phyloP scores from a whole-genome alignment of 2,888 invertebrate genomes.

The Athalia cordata region DNA sequence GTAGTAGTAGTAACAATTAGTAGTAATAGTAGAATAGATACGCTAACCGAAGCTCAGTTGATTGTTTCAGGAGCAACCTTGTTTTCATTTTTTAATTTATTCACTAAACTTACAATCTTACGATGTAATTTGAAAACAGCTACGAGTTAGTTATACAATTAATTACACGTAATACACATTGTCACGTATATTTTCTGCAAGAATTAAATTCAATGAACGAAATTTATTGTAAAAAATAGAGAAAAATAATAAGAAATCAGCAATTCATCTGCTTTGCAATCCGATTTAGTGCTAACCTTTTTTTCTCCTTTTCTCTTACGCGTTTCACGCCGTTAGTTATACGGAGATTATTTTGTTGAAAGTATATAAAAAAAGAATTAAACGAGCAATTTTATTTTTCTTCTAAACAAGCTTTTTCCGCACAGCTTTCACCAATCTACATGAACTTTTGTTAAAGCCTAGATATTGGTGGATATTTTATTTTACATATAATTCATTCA shows the following conservation, averaged over 20 bases:
- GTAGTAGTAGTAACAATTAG: not conserved
- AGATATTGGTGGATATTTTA: no score
- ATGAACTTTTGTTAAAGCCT: no score
- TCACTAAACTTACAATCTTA: conserved; percentile 24
- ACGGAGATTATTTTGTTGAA: not conserved
- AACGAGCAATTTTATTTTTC: conserved; percentile 3
- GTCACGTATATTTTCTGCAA: no score
- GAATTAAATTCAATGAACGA: no score
- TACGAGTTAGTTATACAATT: not conserved
- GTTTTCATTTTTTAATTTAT: conserved; percentile 34
- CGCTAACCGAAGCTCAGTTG: conserved; percentile 71
- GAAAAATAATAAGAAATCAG: no score
- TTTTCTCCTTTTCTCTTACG: not conserved
- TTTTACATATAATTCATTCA: no score
- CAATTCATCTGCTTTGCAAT: not conserved
- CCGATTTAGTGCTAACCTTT: not conserved
- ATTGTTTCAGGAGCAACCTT: conserved; percentile 67
- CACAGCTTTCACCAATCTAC: no score
- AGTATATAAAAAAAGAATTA: not conserved
- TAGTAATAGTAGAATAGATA: conserved; percentile 49
- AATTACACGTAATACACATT: no score
- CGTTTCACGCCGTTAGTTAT: conserved; percentile 6
- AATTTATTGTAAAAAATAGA: no score
- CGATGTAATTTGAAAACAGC: not conserved
- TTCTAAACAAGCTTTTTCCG: no score